A percentile compares a stretch with the other conserved stretches of the same genome.
phyloP scores from a whole-genome alignment of 2,797 vertebrate species.

The Danionella dracula region DNA sequence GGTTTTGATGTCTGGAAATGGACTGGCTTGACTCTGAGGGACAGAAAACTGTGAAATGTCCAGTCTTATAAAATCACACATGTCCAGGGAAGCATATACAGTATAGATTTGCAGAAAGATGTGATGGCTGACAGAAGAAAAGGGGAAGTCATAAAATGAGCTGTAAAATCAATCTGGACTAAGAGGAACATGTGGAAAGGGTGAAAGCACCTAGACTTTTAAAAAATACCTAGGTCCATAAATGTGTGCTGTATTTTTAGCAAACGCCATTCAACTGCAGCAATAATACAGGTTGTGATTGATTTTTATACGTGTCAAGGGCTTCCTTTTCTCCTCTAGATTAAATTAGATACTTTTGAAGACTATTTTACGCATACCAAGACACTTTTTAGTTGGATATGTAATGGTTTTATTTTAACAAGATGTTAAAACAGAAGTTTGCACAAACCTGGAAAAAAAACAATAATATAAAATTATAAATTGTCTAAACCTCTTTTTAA shows the following conservation, averaged over 20 bases:
- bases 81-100: conserved; percentile 3
- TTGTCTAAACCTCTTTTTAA: too few relatives aligned
- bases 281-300: not conserved
- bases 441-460: too few relatives aligned
- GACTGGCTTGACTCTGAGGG: conserved; percentile 22
- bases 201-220: conserved; percentile 33
- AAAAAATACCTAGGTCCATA: not conserved
- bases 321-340: not conserved
- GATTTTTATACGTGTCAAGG: conserved; percentile 14
- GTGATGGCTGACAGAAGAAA: conserved; percentile 34
- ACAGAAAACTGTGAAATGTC: conserved; percentile 16
- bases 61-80: not conserved
- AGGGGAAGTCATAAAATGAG: conserved; percentile 37
- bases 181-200: conserved; percentile 13
- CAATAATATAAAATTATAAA: too few relatives aligned
- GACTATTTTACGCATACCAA: too few relatives aligned
- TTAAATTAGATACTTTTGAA: not conserved
- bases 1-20: conserved; percentile 33
- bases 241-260: conserved; percentile 15
- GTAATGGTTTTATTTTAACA: too few relatives aligned
- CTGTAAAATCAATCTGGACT: conserved; percentile 29
- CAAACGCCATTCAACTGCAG: conserved; percentile 17
- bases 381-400: too few relatives aligned
- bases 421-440: too few relatives aligned
- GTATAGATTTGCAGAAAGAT: conserved; percentile 29